Conservation (phyloP, 2,797 vertebrate genomes). For the Lithobates sylvaticus region DNA sequence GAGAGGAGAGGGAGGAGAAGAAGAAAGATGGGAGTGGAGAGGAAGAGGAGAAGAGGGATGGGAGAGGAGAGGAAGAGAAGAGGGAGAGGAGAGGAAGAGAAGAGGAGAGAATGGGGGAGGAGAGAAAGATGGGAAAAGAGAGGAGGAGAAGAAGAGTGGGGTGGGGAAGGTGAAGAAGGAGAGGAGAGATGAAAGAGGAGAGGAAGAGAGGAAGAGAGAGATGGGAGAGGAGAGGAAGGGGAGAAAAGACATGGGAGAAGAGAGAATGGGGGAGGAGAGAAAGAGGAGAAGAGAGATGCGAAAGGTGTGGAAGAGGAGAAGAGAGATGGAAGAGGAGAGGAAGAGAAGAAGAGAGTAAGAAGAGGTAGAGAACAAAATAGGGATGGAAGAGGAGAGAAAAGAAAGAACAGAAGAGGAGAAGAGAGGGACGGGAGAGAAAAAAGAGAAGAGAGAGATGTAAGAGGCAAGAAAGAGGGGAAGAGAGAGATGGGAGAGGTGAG, state of each 20-base stretch:
- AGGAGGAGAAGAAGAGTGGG: too few relatives aligned
- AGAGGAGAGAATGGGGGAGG: too few relatives aligned
- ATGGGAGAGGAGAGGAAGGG: not conserved
- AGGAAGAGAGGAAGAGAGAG: not conserved
- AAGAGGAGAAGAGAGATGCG: not conserved
- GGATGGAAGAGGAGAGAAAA: not conserved
- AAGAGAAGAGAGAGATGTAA: too few relatives aligned
- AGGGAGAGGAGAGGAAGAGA: not conserved
- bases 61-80: too few relatives aligned
- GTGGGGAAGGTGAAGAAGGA: not conserved
- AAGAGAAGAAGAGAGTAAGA: slow-evolving; percentile 44
- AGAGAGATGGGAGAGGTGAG: slow-evolving; percentile 58
- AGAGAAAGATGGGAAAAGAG: rapidly evolving
- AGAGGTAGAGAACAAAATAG: not conserved
- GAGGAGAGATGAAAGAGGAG: not conserved
- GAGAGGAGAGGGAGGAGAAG: slow-evolving; percentile 42
- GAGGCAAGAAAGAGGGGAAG: too few relatives aligned
- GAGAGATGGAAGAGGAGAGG: slow-evolving; percentile 58
- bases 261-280: slow-evolving; percentile 40
- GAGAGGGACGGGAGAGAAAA: slow-evolving; percentile 51
- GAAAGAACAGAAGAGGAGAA: too few relatives aligned
- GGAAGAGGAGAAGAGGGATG: too few relatives aligned
- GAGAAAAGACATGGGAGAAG: slow-evolving; percentile 63
- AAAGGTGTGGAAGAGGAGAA: not conserved
- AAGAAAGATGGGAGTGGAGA: slow-evolving; percentile 41